These are phyloP conservation scores for Ginglymostoma cirratum DNA, from an alignment of 2,113 vertebrate species.

Conservation along the genomic window DNA sequence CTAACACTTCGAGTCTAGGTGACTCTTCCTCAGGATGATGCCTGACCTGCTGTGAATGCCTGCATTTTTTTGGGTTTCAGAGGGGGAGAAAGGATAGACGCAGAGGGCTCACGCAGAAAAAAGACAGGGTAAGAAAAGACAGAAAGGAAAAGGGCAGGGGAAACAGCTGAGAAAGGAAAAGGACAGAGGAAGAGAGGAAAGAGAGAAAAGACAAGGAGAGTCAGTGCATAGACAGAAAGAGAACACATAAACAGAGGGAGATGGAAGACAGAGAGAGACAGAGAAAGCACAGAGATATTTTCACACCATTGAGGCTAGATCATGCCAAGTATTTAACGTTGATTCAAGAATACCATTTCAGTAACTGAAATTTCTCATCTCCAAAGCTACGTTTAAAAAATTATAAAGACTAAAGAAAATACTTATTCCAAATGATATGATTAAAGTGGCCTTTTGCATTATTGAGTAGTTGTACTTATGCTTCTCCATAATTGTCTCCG, in stretches of 20 bases:
- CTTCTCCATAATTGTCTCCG: neutral
- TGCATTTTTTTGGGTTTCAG: neutral
- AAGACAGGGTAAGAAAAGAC: neutral
- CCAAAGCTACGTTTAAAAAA: neutral
- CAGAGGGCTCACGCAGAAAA: neutral
- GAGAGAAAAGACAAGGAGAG: neutral
- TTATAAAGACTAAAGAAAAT: neutral
- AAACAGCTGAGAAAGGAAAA: neutral
- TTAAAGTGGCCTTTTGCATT: neutral
- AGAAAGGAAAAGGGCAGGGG: neutral
- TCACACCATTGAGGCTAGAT: neutral
- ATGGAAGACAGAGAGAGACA: neutral
- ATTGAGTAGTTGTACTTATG: neutral
- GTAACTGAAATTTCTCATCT: neutral
- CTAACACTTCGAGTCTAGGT: too few relatives aligned
- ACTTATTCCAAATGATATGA: neutral
- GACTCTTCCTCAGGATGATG: too few relatives aligned
- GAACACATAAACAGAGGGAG: too few relatives aligned
- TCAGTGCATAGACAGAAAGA: neutral
- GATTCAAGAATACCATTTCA: neutral
- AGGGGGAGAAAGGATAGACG: neutral
- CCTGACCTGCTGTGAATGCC: too few relatives aligned
- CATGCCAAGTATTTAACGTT: neutral
- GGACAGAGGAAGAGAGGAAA: neutral
- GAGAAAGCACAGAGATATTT: neutral